Percentiles rank a stretch among this genome's conserved stretches.
Conservation (phyloP, 2,113 vertebrate genomes). For the Brachyhypopomus gauderio region DNA sequence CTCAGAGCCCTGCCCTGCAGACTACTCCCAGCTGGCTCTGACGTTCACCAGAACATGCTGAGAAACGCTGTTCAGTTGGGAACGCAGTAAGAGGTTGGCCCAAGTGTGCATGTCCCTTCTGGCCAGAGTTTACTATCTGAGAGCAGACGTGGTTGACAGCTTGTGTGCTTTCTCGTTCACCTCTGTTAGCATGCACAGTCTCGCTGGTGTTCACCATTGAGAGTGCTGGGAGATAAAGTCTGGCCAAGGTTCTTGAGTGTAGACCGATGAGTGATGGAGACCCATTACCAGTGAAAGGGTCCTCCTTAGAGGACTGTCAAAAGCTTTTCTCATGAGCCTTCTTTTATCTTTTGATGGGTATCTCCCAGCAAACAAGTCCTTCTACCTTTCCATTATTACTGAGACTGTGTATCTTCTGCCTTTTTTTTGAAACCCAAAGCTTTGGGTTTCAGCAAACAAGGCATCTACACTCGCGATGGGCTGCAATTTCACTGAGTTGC, state of each 20-base stretch:
- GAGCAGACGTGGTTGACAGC: not conserved
- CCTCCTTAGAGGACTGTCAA: conserved; percentile 36
- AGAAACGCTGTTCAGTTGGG: not conserved
- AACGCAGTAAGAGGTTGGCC: not conserved
- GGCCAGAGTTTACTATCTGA: not conserved
- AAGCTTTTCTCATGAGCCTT: conserved; percentile 38
- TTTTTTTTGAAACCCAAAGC: not conserved
- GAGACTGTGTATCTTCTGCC: not conserved
- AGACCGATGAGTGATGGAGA: conserved; percentile 53
- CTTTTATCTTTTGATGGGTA: conserved; percentile 56
- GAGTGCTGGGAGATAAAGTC: conserved; percentile 55
- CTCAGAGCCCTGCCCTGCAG: not conserved
- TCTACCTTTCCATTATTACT: not conserved
- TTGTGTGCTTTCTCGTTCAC: conserved; percentile 27
- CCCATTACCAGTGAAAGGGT: conserved; percentile 52
- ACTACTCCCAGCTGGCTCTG: not conserved
- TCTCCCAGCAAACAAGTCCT: conserved; percentile 55
- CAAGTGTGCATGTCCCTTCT: not conserved
- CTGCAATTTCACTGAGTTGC: not conserved
- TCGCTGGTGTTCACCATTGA: conserved; percentile 46
- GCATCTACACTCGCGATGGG: not conserved
- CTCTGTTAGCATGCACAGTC: conserved; percentile 1
- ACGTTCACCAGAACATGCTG: not conserved
- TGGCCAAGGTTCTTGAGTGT: conserved; percentile 58
- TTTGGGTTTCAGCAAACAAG: conserved; percentile 10